Percentiles rank a stretch among this genome's conserved stretches.
Conservation (phyloP, 2,888 invertebrate species). For the Parnassius mnemosyne region DNA sequence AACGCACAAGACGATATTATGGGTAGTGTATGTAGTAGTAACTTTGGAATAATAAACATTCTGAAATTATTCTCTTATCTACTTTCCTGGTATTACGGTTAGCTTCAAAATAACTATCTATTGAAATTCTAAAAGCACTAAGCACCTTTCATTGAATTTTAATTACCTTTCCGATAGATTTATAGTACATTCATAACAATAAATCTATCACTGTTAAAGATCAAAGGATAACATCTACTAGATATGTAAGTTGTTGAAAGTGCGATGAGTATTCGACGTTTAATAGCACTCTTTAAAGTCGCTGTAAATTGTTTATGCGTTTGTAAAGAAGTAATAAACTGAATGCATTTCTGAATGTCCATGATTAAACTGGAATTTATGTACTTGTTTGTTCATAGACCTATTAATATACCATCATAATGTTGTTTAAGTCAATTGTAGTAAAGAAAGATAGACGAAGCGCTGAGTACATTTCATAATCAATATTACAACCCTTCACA, state of each 20-base stretch:
- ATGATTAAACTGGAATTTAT: neutral
- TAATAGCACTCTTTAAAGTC: constrained; percentile 2
- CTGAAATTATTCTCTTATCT: too few species aligned
- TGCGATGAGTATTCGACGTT: constrained; percentile 7
- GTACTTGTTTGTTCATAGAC: neutral
- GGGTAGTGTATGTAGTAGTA: too few species aligned
- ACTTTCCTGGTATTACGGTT: too few species aligned
- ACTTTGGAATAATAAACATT: too few species aligned
- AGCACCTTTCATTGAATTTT: constrained; percentile 6
- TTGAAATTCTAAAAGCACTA: constrained; percentile 6
- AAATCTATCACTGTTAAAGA: constrained; percentile 9
- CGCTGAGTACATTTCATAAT: too few species aligned
- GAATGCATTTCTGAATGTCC: constrained; percentile 5
- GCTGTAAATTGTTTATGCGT: constrained; percentile 10
- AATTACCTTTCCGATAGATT: constrained; percentile 7
- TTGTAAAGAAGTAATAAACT: neutral
- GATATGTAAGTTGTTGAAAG: constrained; percentile 9
- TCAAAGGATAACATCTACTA: constrained; percentile 10
- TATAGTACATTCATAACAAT: constrained; percentile 20
- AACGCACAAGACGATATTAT: too few species aligned
- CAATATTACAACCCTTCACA: too few species aligned
- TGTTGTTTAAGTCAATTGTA: too few species aligned
- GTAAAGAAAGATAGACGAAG: too few species aligned
- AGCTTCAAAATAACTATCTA: neutral
- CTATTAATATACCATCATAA: too few species aligned